A percentile compares a stretch with the other conserved stretches of the same genome.
Evolutionary conservation across 2,888 invertebrate genomes (phyloP).

Genomic region (Heliconius sara): DNA sequence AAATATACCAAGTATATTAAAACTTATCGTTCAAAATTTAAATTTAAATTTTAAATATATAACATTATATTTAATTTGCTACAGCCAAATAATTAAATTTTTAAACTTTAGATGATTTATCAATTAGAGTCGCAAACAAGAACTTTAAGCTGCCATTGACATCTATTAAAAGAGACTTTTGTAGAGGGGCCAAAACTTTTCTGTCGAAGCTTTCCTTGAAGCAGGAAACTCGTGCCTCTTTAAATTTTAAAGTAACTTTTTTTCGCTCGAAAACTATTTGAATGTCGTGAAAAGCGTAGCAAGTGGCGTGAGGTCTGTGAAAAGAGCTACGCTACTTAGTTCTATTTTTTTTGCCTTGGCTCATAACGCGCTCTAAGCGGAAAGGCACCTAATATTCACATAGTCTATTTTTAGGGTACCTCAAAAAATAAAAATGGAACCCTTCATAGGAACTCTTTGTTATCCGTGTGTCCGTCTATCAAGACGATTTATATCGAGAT

Average conservation of each 20-base stretch:
- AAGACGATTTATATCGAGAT: no score
- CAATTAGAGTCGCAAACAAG: constrained; percentile 10
- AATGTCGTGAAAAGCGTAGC: constrained; percentile 15
- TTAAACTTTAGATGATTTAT: constrained; percentile 22
- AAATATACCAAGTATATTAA: no score
- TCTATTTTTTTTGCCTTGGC: background rate
- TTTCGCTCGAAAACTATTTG: constrained; percentile 28
- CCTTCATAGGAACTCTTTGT: no score
- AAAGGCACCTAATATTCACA: background rate
- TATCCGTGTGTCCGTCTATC: no score
- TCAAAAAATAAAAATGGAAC: no score
- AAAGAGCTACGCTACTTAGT: background rate
- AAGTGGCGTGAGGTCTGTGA: constrained; percentile 6
- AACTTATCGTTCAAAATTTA: no score
- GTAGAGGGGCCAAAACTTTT: constrained; percentile 16
- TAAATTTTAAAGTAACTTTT: constrained; percentile 24
- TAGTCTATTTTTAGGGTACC: background rate
- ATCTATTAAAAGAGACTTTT: constrained; percentile 23
- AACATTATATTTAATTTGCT: background rate
- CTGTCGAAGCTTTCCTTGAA: constrained; percentile 13
- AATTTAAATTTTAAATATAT: background rate
- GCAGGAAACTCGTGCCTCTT: constrained; percentile 22
- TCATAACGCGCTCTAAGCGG: background rate
- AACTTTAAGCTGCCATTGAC: constrained; percentile 25
- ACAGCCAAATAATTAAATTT: background rate